These are phyloP conservation scores for Eristalis intricaria DNA, from an alignment of 2,888 invertebrate genomes.

Conservation along the genomic window DNA sequence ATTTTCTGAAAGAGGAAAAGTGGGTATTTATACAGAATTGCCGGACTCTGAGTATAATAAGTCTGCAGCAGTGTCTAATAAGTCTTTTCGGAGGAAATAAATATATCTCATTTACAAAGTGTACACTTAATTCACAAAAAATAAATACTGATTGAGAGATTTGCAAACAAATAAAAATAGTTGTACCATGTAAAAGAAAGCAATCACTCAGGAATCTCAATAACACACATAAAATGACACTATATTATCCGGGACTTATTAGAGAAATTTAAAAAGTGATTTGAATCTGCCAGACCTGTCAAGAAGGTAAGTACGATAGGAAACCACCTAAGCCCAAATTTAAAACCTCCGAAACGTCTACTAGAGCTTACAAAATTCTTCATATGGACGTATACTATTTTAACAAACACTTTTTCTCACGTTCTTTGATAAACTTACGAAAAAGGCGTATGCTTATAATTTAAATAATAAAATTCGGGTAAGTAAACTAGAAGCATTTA, in stretches of 20 bases:
- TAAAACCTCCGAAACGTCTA: too few species aligned
- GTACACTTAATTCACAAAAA: slow-evolving; percentile 12
- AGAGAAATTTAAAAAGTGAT: too few species aligned
- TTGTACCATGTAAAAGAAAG: slow-evolving; percentile 8
- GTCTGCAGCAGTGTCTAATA: background rate
- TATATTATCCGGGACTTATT: too few species aligned
- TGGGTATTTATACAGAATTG: too few species aligned
- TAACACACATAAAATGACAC: slow-evolving; percentile 2
- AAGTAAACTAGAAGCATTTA: background rate
- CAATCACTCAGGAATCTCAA: slow-evolving; percentile 14
- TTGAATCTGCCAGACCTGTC: too few species aligned
- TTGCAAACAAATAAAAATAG: slow-evolving; percentile 26
- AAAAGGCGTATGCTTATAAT: slow-evolving; percentile 6
- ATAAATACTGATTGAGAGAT: slow-evolving; percentile 1
- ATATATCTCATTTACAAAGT: background rate
- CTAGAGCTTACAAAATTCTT: slow-evolving; percentile 2
- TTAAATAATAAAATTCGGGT: background rate
- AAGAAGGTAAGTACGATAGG: too few species aligned
- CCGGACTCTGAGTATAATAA: background rate
- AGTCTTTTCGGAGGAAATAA: background rate
- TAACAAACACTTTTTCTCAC: too few species aligned
- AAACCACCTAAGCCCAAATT: slow-evolving; percentile 20
- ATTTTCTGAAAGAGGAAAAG: background rate
- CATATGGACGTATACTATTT: slow-evolving; percentile 14
- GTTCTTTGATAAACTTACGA: too few species aligned